Base-by-base conservation (phyloP, 2,113 vertebrate species). In the Dipodomys stephensi region DNA sequence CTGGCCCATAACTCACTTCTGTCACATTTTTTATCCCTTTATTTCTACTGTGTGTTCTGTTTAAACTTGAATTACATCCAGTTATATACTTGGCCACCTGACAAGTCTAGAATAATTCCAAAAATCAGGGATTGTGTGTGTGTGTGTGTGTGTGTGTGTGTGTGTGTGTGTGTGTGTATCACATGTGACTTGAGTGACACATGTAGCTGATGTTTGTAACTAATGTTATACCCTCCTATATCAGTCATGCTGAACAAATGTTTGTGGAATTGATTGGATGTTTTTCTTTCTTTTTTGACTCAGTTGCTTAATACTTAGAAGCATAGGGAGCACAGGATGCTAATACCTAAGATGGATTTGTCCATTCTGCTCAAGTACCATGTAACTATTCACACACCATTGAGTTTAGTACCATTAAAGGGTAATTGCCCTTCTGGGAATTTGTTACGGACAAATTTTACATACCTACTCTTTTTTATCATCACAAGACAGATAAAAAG, bases 301-400 rank as follows among this genome's bases (percentile, higher is more conserved):
- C 92, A 97, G 94, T 19, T 18, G 83, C 80, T 96, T 98, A 96
- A 92, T 95, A 96, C 68, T 96, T 94, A 83, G 16, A 96, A 83
- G 68, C 93, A 97, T 95, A 94, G 92, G 92, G 94, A 83, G 68
- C 93, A 97, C 94, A 94, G 92, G 92, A 94, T 96, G 86, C 91
- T 97, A 96, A 96, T 97, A 96, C 95, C 96, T 95, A 96, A 97
- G 96, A 98, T 95, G 85, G 95, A 97, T 96, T 93, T 71, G 84
- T 97, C 98, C 94, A 87, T 97, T 98, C 95, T 93, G 65, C 96
- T 97, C 95, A 97, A 98, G 96, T 86, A 95, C 94, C 95, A 95
- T 73, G 96, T 97, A 98, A 98, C 94, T 94, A 97, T 98, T 97
- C 96, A 97, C 95, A 98, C 49, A 49, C 93, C 96, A 97, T 97